Evolutionary conservation across 1,140 invertebrate genomes (phyloP).

Genomic region (Hyposmocoma kahamanoa): DNA sequence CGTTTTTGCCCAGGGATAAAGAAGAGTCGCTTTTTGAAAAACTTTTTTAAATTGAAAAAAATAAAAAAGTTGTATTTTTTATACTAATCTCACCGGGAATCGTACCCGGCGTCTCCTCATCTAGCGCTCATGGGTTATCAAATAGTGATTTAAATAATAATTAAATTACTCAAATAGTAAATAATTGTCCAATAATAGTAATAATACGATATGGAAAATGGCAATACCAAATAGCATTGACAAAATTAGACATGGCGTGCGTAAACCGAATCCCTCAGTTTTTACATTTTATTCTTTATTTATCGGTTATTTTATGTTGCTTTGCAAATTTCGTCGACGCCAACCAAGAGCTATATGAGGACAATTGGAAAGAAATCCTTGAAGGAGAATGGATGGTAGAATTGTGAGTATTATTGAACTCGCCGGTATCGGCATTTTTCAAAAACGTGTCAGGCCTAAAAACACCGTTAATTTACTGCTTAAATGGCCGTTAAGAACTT

Average conservation of each 20-base stretch:
- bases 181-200: too few relatives aligned
- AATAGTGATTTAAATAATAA: too few relatives aligned
- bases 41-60: too few relatives aligned
- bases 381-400: conserved; percentile 68
- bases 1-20: too few relatives aligned
- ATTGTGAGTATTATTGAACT: conserved; percentile 54
- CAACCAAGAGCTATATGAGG: conserved; percentile 57
- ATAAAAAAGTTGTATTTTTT: too few relatives aligned
- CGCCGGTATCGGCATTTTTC: conserved; percentile 31
- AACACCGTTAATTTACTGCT: too few relatives aligned
- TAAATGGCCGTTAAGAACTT: too few relatives aligned
- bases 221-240: conserved; percentile 28
- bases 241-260: conserved; percentile 63
- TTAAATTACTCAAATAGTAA: too few relatives aligned
- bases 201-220: not conserved
- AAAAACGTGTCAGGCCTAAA: conserved; percentile 64
- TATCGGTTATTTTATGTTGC: conserved; percentile 52
- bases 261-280: conserved; percentile 41
- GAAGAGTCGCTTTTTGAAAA: too few relatives aligned
- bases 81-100: too few relatives aligned
- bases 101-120: too few relatives aligned
- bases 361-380: conserved; percentile 59
- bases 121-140: too few relatives aligned
- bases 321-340: conserved; percentile 47
- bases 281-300: conserved; percentile 58